A percentile compares a stretch with the other conserved stretches of the same genome.
phyloP scores from a whole-genome alignment of 1,140 invertebrate genomes.

The Sitobion miscanthi region DNA sequence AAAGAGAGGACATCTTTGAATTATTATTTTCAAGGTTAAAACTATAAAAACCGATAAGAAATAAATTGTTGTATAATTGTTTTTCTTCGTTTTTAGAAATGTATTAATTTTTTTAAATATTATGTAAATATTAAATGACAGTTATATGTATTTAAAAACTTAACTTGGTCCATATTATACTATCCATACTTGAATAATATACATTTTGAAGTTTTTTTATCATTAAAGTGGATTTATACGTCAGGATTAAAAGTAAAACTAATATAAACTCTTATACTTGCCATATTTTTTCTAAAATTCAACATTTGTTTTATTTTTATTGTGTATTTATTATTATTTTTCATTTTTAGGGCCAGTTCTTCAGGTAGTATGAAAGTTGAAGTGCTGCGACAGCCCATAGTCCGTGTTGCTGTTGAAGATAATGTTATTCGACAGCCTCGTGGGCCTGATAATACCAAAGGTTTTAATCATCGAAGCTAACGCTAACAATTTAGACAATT shows the following conservation, averaged over 20 bases:
- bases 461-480: slow-evolving; percentile 55
- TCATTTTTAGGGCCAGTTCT: slow-evolving; percentile 43
- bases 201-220: background rate
- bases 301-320: background rate
- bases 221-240: background rate
- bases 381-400: slow-evolving; percentile 36
- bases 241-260: background rate
- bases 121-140: background rate
- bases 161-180: background rate
- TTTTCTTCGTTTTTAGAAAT: background rate
- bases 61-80: background rate
- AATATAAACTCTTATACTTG: background rate
- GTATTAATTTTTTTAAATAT: too few relatives aligned
- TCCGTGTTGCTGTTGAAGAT: slow-evolving; percentile 35
- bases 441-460: slow-evolving; percentile 51
- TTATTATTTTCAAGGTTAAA: slow-evolving; percentile 3
- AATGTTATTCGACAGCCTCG: slow-evolving; percentile 50
- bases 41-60: background rate
- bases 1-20: background rate
- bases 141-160: background rate
- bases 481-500: slow-evolving; percentile 30
- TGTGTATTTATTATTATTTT: background rate
- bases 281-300: background rate
- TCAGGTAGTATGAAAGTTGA: slow-evolving; percentile 48
- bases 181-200: background rate